Percentiles rank a stretch among this genome's conserved stretches.
Evolutionary conservation across 2,797 vertebrate species (phyloP).

Genomic region (Artibeus jamaicensis): DNA sequence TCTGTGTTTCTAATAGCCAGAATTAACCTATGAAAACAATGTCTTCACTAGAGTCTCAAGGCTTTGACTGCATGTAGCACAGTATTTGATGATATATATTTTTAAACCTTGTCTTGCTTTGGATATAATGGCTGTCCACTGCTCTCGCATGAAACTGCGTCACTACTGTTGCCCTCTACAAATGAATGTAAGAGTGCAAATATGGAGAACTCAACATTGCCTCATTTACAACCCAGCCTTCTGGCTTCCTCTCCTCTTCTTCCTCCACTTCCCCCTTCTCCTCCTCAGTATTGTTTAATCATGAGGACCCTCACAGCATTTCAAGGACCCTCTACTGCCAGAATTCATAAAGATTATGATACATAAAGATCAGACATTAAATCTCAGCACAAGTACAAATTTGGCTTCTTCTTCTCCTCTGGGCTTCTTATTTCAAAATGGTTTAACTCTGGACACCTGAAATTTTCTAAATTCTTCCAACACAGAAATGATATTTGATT

Average conservation of each 20-base stretch:
- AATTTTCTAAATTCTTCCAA: background rate
- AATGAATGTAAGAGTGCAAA: background rate
- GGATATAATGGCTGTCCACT: background rate
- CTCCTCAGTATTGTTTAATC: background rate
- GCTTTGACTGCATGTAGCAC: background rate
- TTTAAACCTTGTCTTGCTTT: background rate
- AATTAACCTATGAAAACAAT: background rate
- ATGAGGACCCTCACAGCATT: background rate
- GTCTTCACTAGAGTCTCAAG: background rate
- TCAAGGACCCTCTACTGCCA: background rate
- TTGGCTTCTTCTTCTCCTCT: background rate
- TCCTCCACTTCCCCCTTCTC: rapidly evolving
- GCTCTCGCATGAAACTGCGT: background rate
- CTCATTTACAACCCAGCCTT: background rate
- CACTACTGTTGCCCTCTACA: background rate
- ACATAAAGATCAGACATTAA: background rate
- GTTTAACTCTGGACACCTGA: background rate
- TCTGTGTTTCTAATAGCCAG: background rate
- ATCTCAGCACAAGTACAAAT: background rate
- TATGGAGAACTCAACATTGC: background rate
- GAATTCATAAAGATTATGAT: background rate
- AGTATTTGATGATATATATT: background rate
- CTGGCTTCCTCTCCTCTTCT: background rate
- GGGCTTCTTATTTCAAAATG: background rate
- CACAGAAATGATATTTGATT: background rate